Evolutionary conservation across 92 coral and sea anemone genomes (phyloP), one percentile per base, ranked within the genome.

Genomic region (Umimayanthus kanabou): DNA sequence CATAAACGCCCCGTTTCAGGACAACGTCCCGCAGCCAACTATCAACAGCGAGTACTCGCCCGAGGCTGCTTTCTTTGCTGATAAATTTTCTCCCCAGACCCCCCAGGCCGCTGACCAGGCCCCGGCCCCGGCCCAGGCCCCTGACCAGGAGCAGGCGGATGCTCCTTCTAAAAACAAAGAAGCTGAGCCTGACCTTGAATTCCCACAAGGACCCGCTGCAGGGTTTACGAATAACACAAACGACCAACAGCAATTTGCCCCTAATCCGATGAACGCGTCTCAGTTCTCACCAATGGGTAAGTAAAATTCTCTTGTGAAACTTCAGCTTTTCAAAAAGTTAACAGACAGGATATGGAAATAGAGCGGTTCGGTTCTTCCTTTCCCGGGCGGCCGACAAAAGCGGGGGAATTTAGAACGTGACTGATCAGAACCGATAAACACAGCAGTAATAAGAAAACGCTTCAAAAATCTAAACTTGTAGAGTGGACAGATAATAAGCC

Each of bases 11-110:
- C 87, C 87, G 1, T 83, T 83, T 53, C 47, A 69, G 57, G 77
- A 30, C 29, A 50, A 28, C 43, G 73, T 70, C 55, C 87, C 87
- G 18, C 78, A 83, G 28, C 77, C 87, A 1, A 5, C 87, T 3
- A 75, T 83, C 45, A 83, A 83, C 78, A 83, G 87, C 22, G 87
- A 83, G 42, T 70, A n/a, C 64, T 83, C 87, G 42, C 87, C 87
- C 65, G 87, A 83, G 78, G 87, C 87, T 83, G 53, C 79, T 10
- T 75, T 75, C 53, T 75, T 75, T 75, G 47, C 47, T 39, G 50
- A 75, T 20, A 75, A 75, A n/a, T 39, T 75, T 18, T 29, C 42
- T 22, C n/a, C 79, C 10, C 53, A 45, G 2, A 28, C 53, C 14
- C 53, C 47, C 79, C 53, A 40, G 45, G 25, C 79, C 50, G 5